A percentile compares a stretch with the other conserved stretches of the same genome.
These are phyloP conservation scores for Athalia circularis DNA, from an alignment of 2,888 invertebrate species.

Conservation along the genomic window DNA sequence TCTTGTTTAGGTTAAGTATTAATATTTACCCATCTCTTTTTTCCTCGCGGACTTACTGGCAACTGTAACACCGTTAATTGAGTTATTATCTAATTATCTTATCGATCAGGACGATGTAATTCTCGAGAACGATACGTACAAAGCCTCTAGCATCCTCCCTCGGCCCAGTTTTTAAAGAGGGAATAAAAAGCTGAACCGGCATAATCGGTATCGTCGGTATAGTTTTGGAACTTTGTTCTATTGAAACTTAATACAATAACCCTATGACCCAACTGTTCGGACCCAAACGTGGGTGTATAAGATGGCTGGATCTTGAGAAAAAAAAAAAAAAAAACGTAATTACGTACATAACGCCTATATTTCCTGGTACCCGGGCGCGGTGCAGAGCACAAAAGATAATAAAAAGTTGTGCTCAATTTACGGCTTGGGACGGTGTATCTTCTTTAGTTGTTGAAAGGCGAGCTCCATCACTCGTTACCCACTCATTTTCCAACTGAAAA, in stretches of 20 bases:
- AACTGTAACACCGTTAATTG: constrained; percentile 32
- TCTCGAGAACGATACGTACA: neutral
- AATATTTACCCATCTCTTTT: constrained; percentile 7
- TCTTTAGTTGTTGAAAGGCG: constrained; percentile 40
- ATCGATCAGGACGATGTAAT: constrained; percentile 15
- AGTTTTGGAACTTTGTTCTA: constrained; percentile 15
- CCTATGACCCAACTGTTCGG: constrained; percentile 22
- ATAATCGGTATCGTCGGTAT: neutral
- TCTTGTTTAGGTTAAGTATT: neutral
- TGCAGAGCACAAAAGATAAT: constrained; percentile 20
- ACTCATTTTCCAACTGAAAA: constrained; percentile 42
- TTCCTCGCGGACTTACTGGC: neutral
- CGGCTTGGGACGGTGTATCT: constrained; percentile 36
- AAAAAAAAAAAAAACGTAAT: constrained; percentile 17
- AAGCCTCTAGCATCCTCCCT: neutral
- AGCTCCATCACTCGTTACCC: constrained; percentile 43
- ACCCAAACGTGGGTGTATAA: constrained; percentile 12
- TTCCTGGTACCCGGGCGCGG: constrained; percentile 19
- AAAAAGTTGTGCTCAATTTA: constrained; percentile 43
- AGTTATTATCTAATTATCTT: constrained; percentile 42
- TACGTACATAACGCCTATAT: constrained; percentile 30
- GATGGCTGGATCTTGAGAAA: neutral
- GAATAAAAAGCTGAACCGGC: neutral
- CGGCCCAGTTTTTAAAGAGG: neutral
- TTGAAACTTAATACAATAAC: constrained; percentile 30